phyloP scores from a whole-genome alignment of 2,888 invertebrate species.

The Cerceris rybyensis region DNA sequence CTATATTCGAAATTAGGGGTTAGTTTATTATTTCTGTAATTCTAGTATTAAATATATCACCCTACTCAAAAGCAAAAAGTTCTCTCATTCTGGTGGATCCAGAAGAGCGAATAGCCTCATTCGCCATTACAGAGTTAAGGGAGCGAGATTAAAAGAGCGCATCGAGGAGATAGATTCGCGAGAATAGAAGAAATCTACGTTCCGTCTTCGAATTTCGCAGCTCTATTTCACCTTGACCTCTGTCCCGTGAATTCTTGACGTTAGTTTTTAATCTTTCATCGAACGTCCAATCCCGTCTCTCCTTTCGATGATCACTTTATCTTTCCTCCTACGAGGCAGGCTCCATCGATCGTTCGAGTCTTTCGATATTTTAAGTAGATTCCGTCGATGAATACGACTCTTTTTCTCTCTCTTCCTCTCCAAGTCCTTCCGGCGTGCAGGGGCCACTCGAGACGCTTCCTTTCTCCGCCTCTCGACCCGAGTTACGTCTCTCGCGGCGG shows the following conservation, averaged over 20 bases:
- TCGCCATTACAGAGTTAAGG: no score
- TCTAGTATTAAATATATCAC: no score
- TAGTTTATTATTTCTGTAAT: no score
- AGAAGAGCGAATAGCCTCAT: no score
- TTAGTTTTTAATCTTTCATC: constrained; percentile 35
- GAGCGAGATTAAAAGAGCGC: background rate
- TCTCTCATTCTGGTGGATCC: no score
- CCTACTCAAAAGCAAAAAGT: no score
- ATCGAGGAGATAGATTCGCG: constrained; percentile 2
- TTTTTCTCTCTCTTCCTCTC: background rate
- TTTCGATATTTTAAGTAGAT: constrained; percentile 28
- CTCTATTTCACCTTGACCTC: constrained; percentile 35
- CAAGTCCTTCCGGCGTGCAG: background rate
- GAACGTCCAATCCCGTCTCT: constrained; percentile 10
- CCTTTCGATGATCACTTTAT: constrained; percentile 12
- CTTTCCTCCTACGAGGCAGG: background rate
- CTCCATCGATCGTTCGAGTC: constrained; percentile 38
- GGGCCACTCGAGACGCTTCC: constrained; percentile 8
- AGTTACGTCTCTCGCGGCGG: constrained; percentile 6
- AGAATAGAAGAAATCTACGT: no score
- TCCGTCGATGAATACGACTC: constrained; percentile 29
- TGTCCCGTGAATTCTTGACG: constrained; percentile 20
- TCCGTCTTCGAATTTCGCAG: constrained; percentile 8
- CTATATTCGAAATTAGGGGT: no score
- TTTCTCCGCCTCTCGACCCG: no score